Evolutionary conservation across 2,797 vertebrate genomes (phyloP).

Genomic region (Alosa sapidissima): DNA sequence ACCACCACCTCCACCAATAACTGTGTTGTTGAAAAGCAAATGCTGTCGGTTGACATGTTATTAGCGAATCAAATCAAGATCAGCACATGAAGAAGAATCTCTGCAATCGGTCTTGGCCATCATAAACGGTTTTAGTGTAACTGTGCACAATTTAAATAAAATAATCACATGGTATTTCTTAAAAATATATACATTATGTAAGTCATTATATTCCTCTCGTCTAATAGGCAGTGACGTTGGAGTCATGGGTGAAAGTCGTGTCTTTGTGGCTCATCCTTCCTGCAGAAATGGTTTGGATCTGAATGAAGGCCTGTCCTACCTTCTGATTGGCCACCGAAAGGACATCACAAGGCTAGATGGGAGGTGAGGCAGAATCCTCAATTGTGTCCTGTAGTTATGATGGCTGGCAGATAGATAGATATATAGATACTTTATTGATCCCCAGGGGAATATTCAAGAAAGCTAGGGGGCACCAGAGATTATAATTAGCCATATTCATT

Average conservation of each 20-base stretch:
- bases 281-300: not conserved
- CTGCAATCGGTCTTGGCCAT: too few species aligned
- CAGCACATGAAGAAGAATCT: too few species aligned
- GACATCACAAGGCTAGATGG: not conserved
- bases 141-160: too few species aligned
- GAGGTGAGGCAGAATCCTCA: not conserved
- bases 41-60: too few species aligned
- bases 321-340: slow-evolving; percentile 15
- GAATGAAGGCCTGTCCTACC: not conserved
- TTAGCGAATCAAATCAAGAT: too few species aligned
- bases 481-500: not conserved
- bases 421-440: too few species aligned
- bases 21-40: too few species aligned
- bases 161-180: not conserved
- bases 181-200: not conserved
- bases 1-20: too few species aligned
- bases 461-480: not conserved
- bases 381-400: not conserved
- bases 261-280: slow-evolving; percentile 2
- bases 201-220: not conserved
- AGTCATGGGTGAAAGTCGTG: not conserved
- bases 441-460: too few species aligned
- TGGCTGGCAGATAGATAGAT: not conserved
- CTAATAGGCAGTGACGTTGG: not conserved
- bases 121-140: too few species aligned